Evolutionary conservation across 2,888 invertebrate genomes (phyloP), one percentile per base, ranked within the genome.

Genomic region (Erebia aethiops): DNA sequence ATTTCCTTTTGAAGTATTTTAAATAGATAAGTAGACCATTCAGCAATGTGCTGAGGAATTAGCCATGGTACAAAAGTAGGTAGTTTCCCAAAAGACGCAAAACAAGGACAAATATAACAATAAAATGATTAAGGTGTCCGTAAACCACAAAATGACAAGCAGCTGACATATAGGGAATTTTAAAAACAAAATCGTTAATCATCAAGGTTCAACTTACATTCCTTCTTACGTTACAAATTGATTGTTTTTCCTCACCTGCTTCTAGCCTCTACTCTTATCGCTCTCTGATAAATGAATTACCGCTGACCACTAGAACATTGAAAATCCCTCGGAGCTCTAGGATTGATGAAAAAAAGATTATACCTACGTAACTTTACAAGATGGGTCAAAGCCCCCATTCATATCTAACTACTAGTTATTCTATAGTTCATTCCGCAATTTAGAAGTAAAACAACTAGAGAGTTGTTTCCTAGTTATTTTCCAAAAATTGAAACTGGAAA

Each of bases 141-240:
- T 43, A 43, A 60, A 60, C 60, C 60, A 8, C 60, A 60, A 41
- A 60, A 41, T n/a, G n/a, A 16, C 41, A 41, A 60, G 16, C 60
- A 16, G 2, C 2, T n/a, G n/a, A 60, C n/a, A 43, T 10, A n/a
- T 11, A 41, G 10, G 16, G 14, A 60, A 41, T 60, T 60, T 41
- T 8, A 16, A 43, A 41, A 16, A 60, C 16, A 16, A 35, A 9
- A 9, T 11, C 21, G 11, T 21, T 56, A 16, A 26, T 26, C 26
- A 26, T 26, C n/a, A n/a, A n/a, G n/a, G n/a, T n/a, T n/a, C n/a
- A n/a, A n/a, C 35, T 35, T 35, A 35, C 35, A 7, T 46, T 46
- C 1, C 46, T 46, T 46, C 2, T 46, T 11, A 11, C 13, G 52
- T n/a, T 16, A 18, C 54, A 54, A 54, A 18, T 18, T 54, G 16